Evolutionary conservation across 2,888 invertebrate species (phyloP), one percentile per base, ranked within the genome.

Genomic region (Heliconius erato): DNA sequence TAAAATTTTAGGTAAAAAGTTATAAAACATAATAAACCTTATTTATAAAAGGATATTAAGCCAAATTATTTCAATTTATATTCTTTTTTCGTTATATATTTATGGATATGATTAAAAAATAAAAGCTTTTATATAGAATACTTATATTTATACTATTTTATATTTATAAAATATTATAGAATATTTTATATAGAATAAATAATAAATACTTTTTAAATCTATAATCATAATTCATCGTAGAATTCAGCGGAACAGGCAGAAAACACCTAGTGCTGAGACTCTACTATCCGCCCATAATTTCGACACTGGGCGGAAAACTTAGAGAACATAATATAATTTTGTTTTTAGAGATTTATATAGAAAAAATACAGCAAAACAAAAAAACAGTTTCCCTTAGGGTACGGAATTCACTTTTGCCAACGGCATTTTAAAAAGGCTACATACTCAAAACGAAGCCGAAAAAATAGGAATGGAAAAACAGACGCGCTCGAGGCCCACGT

Each of bases 401-500:
- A 78, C 44, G 32, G 44, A 63, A 67, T 65, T 78, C 12, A 28
- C 78, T 78, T 78, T 78, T 67, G 44, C 78, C 78, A 49, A 49
- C 67, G 65, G 44, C 67, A 44, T 78, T 78, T 76, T 35, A 35
- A 78, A 77, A 65, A 78, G 78, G 44, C 78, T 28, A 28, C 67
- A 67, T 67, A 44, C 67, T 67, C 40, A 67, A 67, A 78, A 78
- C 44, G 67, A 78, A 78, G 35, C 40, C 26, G 65, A 49, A 78
- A 78, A 67, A 78, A 44, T 78, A 40, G 23, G 65, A 78, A 28
- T 67, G 78, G 67, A 78, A 78, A 78, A 78, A 23, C 44, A 67
- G 67, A 68, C 67, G 67, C 40, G 44, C 26, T 67, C 28, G 12
- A 67, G 68, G 26, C 67, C 14, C 68, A 67, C 65, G 65, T 78